Evolutionary conservation across 2,797 vertebrate species (phyloP), one percentile per base, ranked within the genome.

Genomic region (Malacoraja senta): DNA sequence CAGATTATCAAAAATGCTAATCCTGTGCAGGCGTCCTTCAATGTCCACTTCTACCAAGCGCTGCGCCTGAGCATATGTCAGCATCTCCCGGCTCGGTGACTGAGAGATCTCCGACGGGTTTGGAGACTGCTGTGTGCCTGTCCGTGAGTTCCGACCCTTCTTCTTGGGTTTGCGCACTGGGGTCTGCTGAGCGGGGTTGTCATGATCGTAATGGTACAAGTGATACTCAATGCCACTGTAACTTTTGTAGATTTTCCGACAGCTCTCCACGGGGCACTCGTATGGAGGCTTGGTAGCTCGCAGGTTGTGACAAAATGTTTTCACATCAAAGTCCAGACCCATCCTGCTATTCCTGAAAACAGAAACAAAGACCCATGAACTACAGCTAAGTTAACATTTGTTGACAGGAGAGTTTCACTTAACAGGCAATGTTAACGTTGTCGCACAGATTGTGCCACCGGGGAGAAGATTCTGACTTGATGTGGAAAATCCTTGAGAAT

Each of bases 161-260:
- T 99, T 99, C 94, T 99, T 99, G 93, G 98, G 98, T 95, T 98
- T 99, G 94, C 98, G 98, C 94, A 98, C 97, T 0, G 98, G 98
- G 8, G 97, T 96, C 94, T 97, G 95, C 95, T 98, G 98, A 0
- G 97, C 97, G 0, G 98, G 98, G 96, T 98, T 99, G 95, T 99
- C 98, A 88, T 99, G 99, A 95, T 99, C 99, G 94, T 99, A 99
- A 96, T 99, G 98, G 96, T 99, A 99, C 3, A 99, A 97, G 94
- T 99, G 99, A 95, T 99, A 99, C 95, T 99, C 99, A 0, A 99
- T 99, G 93, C 99, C 99, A 29, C 99, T 99, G 97, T 99, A 99
- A 96, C 98, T 99, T 96, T 98, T 99, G 96, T 99, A 99, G 94
- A 99, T 98, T 96, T 98, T 99, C 44, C 99, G 98, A 95, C 99